phyloP scores from a whole-genome alignment of 2,888 invertebrate genomes.

The Encarsia formosa region DNA sequence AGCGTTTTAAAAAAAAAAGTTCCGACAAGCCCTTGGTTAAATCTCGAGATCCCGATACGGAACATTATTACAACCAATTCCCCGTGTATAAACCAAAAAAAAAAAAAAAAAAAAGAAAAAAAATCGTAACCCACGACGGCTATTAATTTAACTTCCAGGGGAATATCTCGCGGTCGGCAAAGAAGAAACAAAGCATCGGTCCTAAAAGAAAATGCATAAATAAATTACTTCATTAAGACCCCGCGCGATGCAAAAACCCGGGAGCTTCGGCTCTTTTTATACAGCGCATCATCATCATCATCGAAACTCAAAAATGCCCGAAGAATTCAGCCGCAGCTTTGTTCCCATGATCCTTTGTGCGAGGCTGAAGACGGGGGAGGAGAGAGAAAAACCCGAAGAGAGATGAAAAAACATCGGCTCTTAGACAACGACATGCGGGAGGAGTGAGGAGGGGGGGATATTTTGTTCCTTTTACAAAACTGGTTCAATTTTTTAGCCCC shows the following conservation, averaged over 20 bases:
- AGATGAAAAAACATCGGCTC: conserved; percentile 1
- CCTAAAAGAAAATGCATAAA: conserved; percentile 21
- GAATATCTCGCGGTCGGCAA: not conserved
- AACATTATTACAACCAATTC: too few relatives aligned
- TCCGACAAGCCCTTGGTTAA: too few relatives aligned
- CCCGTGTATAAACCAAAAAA: too few relatives aligned
- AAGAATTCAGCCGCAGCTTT: conserved; percentile 24
- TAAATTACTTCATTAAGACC: conserved; percentile 25
- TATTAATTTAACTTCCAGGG: not conserved
- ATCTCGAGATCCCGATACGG: too few relatives aligned
- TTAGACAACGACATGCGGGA: not conserved
- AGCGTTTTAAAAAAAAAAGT: not conserved
- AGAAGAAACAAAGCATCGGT: not conserved
- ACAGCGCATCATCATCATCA: too few relatives aligned
- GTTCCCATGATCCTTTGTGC: conserved; percentile 32
- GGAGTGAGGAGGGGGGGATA: conserved; percentile 34
- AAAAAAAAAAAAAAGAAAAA: too few relatives aligned
- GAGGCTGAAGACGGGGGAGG: conserved; percentile 18
- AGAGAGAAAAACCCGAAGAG: conserved; percentile 10
- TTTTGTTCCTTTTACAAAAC: conserved; percentile 51
- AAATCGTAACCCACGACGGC: not conserved
- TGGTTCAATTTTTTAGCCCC: conserved; percentile 51
- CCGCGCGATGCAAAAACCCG: conserved; percentile 3
- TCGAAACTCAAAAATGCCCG: conserved; percentile 21
- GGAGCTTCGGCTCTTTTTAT: not conserved